phyloP scores from a whole-genome alignment of 2,113 vertebrate genomes.

The Halichoerus grypus region DNA sequence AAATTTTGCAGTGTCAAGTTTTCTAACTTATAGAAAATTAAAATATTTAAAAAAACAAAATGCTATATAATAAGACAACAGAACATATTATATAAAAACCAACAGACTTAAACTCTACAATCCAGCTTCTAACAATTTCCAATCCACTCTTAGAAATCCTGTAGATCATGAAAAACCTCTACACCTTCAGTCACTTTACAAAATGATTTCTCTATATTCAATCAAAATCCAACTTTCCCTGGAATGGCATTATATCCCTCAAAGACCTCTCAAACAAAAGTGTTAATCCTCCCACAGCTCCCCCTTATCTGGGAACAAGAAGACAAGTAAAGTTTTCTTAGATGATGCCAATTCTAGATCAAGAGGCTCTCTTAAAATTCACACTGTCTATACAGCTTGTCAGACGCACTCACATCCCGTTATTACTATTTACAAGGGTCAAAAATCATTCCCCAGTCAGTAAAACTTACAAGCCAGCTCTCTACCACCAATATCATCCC shows the following conservation, averaged over 20 bases:
- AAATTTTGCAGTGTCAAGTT: not conserved
- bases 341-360: not conserved
- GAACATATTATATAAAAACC: not conserved
- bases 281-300: not conserved
- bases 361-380: not conserved
- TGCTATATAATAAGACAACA: not conserved
- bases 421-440: not conserved
- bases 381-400: not conserved
- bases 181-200: not conserved
- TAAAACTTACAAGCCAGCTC: not conserved
- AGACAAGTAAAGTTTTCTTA: not conserved
- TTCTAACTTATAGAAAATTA: not conserved
- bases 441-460: not conserved
- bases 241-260: not conserved
- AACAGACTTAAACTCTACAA: constrained; percentile 22
- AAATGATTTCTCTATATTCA: constrained; percentile 1
- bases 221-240: not conserved
- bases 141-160: not conserved
- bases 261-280: not conserved
- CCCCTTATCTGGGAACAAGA: not conserved
- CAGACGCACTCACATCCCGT: not conserved
- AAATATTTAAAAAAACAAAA: not conserved
- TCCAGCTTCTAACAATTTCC: not conserved
- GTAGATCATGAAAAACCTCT: not conserved
- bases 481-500: not conserved